Percentiles rank a stretch among this genome's conserved stretches.
These are phyloP conservation scores for Plecturocebus donacophilus DNA, from an alignment of 2,113 vertebrate species.

Conservation along the genomic window DNA sequence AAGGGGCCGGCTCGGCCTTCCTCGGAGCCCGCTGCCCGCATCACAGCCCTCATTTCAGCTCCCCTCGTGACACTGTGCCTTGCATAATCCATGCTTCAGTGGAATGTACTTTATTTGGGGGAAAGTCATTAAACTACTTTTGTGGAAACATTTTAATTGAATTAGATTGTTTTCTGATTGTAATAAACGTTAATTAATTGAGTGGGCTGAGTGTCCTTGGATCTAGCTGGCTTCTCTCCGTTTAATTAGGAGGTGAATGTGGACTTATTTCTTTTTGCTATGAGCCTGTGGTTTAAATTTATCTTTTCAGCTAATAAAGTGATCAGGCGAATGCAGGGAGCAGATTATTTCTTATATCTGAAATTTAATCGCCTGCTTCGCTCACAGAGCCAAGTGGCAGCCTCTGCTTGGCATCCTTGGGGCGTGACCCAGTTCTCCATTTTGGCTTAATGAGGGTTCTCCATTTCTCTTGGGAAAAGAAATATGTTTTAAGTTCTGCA, in stretches of 20 bases:
- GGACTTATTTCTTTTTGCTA: conserved; percentile 52
- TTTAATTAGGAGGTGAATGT: conserved; percentile 58
- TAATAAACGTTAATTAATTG: conserved; percentile 81
- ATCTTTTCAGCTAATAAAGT: conserved; percentile 68
- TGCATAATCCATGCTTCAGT: conserved; percentile 24
- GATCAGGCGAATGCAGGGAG: conserved; percentile 53
- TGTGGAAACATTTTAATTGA: conserved; percentile 76
- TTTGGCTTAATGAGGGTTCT: conserved; percentile 47
- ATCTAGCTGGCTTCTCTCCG: conserved; percentile 54
- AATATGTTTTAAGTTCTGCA: conserved; percentile 20
- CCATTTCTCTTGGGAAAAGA: conserved; percentile 51
- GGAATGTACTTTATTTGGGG: conserved; percentile 56
- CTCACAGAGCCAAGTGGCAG: conserved; percentile 51
- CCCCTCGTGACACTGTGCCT: background rate
- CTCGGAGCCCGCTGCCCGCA: conserved; percentile 25
- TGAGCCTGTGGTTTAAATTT: conserved; percentile 46
- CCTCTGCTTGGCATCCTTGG: conserved; percentile 38
- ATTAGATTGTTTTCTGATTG: conserved; percentile 67
- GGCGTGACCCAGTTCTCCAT: conserved; percentile 71
- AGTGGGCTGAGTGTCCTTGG: conserved; percentile 71
- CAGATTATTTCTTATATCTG: conserved; percentile 64
- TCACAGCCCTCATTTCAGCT: background rate
- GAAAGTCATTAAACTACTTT: conserved; percentile 69
- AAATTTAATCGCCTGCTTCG: conserved; percentile 43
- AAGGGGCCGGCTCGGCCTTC: background rate